Evolutionary conservation across 53 echinoderm and acorn worm genomes (phyloP).

Genomic region (Echinometra lucunter): DNA sequence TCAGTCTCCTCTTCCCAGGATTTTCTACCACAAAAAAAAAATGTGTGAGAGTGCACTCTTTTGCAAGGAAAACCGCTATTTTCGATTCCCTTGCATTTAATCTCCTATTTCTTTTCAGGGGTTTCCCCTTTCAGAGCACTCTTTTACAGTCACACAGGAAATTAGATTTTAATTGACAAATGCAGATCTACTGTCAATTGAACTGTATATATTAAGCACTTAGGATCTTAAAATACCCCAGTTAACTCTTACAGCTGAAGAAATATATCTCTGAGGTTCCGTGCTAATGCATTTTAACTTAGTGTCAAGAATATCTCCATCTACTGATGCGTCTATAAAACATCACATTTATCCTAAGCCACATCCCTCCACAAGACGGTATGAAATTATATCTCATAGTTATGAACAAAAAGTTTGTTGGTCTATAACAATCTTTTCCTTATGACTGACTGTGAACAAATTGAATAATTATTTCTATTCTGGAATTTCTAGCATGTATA

Average conservation of each 20-base stretch:
- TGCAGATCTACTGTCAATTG: background rate
- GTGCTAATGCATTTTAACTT: background rate
- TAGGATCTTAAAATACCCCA: background rate
- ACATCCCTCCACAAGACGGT: no score
- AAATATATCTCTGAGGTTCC: background rate
- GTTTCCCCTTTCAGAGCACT: slow-evolving; percentile 20
- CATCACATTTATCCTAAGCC: background rate
- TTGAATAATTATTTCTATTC: no score
- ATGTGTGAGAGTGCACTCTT: background rate
- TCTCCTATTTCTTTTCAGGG: slow-evolving; percentile 29
- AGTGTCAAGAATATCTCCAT: background rate
- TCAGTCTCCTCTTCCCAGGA: slow-evolving; percentile 42
- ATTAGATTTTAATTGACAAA: slow-evolving; percentile 40
- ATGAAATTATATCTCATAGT: no score
- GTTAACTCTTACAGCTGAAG: background rate
- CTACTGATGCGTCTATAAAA: background rate
- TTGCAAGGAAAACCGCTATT: background rate
- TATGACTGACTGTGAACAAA: no score
- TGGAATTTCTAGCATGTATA: no score
- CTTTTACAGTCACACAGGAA: background rate
- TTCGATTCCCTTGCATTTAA: background rate
- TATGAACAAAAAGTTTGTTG: no score
- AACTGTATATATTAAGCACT: background rate
- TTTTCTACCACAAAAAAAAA: slow-evolving; percentile 31
- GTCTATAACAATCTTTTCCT: no score